Conservation (phyloP, 2,888 invertebrate species). For the Adineta ricciae region DNA sequence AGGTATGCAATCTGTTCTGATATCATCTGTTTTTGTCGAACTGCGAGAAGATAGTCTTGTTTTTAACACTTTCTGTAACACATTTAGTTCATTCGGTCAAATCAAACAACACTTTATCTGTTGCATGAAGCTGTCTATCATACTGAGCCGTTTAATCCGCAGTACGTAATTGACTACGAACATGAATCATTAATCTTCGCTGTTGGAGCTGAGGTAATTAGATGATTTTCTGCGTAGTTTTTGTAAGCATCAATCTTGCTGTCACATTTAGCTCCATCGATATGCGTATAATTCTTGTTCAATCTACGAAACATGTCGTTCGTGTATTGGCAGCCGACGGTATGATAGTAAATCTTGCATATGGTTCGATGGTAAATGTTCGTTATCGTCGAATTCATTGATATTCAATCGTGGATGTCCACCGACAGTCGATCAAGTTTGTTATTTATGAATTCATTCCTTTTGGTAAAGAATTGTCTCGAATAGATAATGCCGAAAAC, state of each 20-base stretch:
- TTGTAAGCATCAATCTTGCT: neutral
- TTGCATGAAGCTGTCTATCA: conserved; percentile 5
- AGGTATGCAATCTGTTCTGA: neutral
- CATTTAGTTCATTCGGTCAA: neutral
- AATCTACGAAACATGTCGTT: conserved; percentile 19
- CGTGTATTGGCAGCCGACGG: neutral
- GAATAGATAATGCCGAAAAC: neutral
- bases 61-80: neutral
- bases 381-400: neutral
- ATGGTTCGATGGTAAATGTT: conserved; percentile 12
- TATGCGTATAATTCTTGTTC: conserved; percentile 20
- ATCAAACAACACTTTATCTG: neutral
- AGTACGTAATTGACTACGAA: conserved; percentile 8
- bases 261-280: neutral
- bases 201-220: neutral
- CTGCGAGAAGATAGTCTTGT: too few relatives aligned
- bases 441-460: neutral
- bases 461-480: neutral
- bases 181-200: neutral
- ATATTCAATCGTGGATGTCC: neutral
- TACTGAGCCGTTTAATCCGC: neutral
- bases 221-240: neutral
- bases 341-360: neutral
- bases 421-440: neutral
- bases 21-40: too few relatives aligned